Base-by-base conservation (phyloP, 2,797 vertebrate species). In the Emydoidea blandingii region DNA sequence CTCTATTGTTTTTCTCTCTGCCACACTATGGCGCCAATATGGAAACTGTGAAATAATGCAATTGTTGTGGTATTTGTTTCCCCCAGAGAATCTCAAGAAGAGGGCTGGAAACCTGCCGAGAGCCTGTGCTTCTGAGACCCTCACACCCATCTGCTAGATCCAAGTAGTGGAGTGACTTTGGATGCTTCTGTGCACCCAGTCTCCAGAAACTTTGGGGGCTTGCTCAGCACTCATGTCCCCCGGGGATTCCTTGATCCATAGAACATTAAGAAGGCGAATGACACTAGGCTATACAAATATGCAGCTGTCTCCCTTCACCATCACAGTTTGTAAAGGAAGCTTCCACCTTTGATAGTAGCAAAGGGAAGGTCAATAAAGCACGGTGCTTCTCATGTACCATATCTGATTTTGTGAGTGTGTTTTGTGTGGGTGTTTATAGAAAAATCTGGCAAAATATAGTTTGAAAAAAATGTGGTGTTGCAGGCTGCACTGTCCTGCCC, bases 401-500 rank as follows among this genome's bases (percentile, higher is more conserved):
- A 8, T 54, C 53, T 54, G 53, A 10, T 54, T 54, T 54, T 52
- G 52, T 18, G 16, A 52, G 1, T 97, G 91, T 79, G 91, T 96
- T 49, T 97, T 97, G 96, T 96, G 94, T 96, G 96, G 92, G 96
- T 98, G 98, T 97, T 98, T 97, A 97, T 94, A 96, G 95, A 86
- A 82, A 95, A 91, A 97, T 96, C 96, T 94, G 96, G 94, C 87
- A 91, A 92, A 97, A 97, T 96, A 94, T 86, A 94, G 97, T 97
- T 65, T 96, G 96, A 89, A 94, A 96, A 93, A 93, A 96, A 95
- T 34, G 96, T 97, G 84, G 95, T 93, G 91, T 87, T 95, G 96
- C 94, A 95, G 90, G 94, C 85, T 74, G 96, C 83, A n/a, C 91
- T 93, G 74, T 94, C 65, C 72, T 16, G 54, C 93, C 84, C 14